Evolutionary conservation across 2,113 vertebrate genomes (phyloP).

Genomic region (Ursus arctos): DNA sequence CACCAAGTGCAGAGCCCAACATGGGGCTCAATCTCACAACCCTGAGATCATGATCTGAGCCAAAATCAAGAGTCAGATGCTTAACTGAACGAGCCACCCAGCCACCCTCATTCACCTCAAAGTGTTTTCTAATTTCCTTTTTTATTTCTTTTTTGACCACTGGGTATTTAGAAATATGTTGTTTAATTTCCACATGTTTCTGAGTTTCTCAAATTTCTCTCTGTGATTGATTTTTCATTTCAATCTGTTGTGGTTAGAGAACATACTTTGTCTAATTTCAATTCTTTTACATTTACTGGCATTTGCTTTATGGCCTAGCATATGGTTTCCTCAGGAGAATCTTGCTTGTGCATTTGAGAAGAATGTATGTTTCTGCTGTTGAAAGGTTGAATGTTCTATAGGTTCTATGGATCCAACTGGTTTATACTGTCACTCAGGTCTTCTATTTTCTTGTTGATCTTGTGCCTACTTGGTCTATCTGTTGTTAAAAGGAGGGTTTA

Average conservation of each 20-base stretch:
- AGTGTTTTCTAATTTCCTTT: neutral
- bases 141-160: neutral
- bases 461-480: neutral
- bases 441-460: neutral
- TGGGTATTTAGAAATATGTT: neutral
- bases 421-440: neutral
- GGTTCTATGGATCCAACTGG: neutral
- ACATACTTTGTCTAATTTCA: neutral
- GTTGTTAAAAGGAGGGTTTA: neutral
- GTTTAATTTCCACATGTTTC: neutral
- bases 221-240: neutral
- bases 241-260: neutral
- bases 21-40: neutral
- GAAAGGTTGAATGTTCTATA: neutral
- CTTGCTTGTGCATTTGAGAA: neutral
- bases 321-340: neutral
- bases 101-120: neutral
- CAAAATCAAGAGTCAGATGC: neutral
- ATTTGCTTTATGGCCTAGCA: neutral
- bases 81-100: neutral
- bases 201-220: neutral
- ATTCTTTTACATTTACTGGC: neutral
- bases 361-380: neutral
- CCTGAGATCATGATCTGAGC: neutral
- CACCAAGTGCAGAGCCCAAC: too few relatives aligned